Percentiles rank a stretch among this genome's conserved stretches.
These are phyloP conservation scores for Regulus satrapa DNA, from an alignment of 2,113 vertebrate species.

Conservation along the genomic window DNA sequence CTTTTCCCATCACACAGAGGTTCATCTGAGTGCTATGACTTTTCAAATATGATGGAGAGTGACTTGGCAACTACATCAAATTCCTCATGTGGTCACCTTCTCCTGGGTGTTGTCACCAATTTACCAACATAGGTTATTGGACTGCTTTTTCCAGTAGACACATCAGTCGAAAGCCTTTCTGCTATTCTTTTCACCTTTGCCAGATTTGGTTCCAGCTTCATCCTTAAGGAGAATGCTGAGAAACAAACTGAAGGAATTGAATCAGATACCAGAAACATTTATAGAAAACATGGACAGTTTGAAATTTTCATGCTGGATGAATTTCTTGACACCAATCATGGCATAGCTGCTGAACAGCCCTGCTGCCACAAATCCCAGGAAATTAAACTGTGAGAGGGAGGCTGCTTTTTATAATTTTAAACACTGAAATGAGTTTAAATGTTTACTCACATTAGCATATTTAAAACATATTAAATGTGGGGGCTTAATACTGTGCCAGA, in stretches of 20 bases:
- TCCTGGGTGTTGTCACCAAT: neutral
- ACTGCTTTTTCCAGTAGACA: neutral
- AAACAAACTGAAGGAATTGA: neutral
- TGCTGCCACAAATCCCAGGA: neutral
- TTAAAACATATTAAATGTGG: neutral
- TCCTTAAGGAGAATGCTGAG: neutral
- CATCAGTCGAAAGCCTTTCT: neutral
- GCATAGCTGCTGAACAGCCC: neutral
- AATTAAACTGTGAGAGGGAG: neutral
- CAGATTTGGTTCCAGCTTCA: neutral
- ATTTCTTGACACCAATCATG: neutral
- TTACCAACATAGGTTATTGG: neutral
- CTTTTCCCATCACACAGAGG: neutral
- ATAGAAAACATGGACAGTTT: neutral
- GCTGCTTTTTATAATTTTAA: neutral
- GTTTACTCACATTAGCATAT: neutral
- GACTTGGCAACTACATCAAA: too few species aligned
- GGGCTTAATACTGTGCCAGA: neutral
- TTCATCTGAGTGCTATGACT: neutral
- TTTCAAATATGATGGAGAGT: neutral
- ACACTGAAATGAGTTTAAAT: neutral
- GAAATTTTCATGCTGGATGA: neutral
- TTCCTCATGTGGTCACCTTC: neutral
- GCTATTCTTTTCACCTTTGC: neutral
- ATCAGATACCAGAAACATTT: neutral